Evolutionary conservation across 2,797 vertebrate species (phyloP), one percentile per base, ranked within the genome.

Genomic region (Poeciliopsis paucimaculata): DNA sequence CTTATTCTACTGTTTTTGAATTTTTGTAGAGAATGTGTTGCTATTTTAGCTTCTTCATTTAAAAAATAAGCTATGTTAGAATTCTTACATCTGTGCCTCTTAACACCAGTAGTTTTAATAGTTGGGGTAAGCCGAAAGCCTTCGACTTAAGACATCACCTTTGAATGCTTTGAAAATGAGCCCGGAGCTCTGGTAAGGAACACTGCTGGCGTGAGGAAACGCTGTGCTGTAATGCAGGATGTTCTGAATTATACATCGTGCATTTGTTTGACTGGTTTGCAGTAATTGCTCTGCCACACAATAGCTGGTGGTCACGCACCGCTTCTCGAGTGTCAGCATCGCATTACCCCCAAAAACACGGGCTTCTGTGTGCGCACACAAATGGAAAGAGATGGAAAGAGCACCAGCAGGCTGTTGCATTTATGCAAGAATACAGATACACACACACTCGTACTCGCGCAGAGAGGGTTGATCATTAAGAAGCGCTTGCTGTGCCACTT

Each of bases 241-340:
- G 87, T 34, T 74, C 79, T 92, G 78, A 90, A 91, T 92, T 89
- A 90, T 89, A 85, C 88, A 89, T 89, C 0, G 41, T 79, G 85
- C 88, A 62, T 92, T 91, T 92, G 91, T 91, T 77, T 2, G 80
- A 82, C 80, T 72, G 47, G 51, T 84, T 86, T 26, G 78, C 88
- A 73, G 46, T 91, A 91, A 93, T 91, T 84, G 86, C 81, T 51
- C 77, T 1, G 87, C 84, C 57, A 77, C 85, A 86, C 86, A 92
- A 90, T 88, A 81, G 85, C 36, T 80, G 84, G 82, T 73, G 70
- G 75, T 82, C 85, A 55, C 62, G 36, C 36, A 11, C 4, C 23
- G 11, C 86, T 90, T 81, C 87, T 87, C 77, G 13, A 86, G 82
- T 83, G 87, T 89, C 84, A 62, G 85, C 31, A 51, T 86, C 80